Percentiles rank a stretch among this genome's conserved stretches.
phyloP scores from a whole-genome alignment of 2,113 vertebrate genomes.

The Scytalopus superciliaris region DNA sequence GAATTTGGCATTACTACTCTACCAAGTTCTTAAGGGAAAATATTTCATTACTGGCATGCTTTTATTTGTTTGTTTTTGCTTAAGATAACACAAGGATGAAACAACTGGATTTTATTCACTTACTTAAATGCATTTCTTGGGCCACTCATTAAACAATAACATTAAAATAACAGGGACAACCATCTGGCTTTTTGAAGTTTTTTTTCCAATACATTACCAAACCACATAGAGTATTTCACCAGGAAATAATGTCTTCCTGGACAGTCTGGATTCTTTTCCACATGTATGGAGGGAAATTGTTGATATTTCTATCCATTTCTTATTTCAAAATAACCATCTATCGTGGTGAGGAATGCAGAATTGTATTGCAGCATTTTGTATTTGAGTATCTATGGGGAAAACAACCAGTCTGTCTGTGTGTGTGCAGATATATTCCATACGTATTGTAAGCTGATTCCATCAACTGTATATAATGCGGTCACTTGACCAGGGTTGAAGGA shows the following conservation, averaged over 20 bases:
- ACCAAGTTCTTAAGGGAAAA: conserved; percentile 63
- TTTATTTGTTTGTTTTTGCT: conserved; percentile 75
- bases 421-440: background rate
- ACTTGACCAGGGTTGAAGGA: background rate
- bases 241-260: conserved; percentile 60
- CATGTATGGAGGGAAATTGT: conserved; percentile 1
- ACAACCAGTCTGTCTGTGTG: fast-evolving
- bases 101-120: conserved; percentile 62
- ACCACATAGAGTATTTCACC: conserved; percentile 50
- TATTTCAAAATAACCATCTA: conserved; percentile 2
- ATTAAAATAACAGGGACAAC: conserved; percentile 55
- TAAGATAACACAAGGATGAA: conserved; percentile 56
- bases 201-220: conserved; percentile 58
- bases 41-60: conserved; percentile 64
- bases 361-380: background rate
- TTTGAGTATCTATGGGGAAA: background rate
- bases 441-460: background rate
- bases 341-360: background rate
- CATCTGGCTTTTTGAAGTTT: conserved; percentile 70
- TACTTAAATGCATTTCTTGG: conserved; percentile 65
- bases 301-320: conserved; percentile 15
- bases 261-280: conserved; percentile 32
- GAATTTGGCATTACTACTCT: conserved; percentile 68
- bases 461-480: background rate
- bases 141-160: conserved; percentile 53